Evolutionary conservation across 2,888 invertebrate species (phyloP), one percentile per base, ranked within the genome.

Genomic region (Steinernema scapterisci): DNA sequence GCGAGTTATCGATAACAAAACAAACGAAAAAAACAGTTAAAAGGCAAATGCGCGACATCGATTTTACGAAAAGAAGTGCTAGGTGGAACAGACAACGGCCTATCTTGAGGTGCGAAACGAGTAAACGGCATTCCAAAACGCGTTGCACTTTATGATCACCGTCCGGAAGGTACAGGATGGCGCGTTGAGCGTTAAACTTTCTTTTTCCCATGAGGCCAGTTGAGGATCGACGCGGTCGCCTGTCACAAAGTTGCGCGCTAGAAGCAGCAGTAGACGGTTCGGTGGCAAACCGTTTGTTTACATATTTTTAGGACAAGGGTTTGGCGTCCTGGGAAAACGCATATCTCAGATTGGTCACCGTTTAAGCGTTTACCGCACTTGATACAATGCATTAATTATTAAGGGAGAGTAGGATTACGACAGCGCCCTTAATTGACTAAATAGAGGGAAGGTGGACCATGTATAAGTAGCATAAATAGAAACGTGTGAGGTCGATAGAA

Each of bases 111-210:
- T 52, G 52, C 52, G 52, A 52, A 52, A 38, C 5, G 38, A 38
- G 38, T 38, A 38, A 21, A 52, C 23, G 52, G 23, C 52, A 52
- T 19, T 38, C 5, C 21, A 21, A 48, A 48, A 52, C 23, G 21
- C 52, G 11, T 63, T 31, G 63, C 63, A 63, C 63, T 63, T 63
- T 63, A 63, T 63, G 63, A 63, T 63, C 63, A 63, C 16, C 7
- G 13, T n/a, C 31, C 3, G 38, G 31, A 31, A 38, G 63, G 31
- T 31, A 27, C 63, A 16, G 38, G 31, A 6, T 63, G 63, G 63
- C 63, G 63, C 63, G n/a, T 38, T 52, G 3, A 16, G 48, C 48
- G 48, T 48, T 25, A 27, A 27, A 27, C 31, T 63, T 63, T 31
- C 31, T 11, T 3, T 63, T 63, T 63, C 38, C 63, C 63, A 31